Conservation (phyloP, 2,888 invertebrate species). For the Megastigmus dorsalis region DNA sequence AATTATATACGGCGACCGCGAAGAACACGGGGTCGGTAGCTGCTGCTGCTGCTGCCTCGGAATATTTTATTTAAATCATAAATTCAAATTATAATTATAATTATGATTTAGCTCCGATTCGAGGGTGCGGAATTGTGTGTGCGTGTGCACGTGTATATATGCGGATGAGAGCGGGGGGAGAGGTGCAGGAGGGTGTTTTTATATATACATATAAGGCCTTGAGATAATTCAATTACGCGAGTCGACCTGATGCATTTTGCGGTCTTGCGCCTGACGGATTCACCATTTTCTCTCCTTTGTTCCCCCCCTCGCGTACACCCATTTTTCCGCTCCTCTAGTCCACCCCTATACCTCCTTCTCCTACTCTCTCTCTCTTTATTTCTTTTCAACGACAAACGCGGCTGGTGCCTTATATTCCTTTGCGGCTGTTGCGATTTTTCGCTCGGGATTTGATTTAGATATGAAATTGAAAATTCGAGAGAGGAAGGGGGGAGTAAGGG, state of each 20-base stretch:
- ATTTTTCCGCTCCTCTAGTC: constrained; percentile 20
- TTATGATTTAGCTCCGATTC: constrained; percentile 34
- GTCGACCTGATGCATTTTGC: constrained; percentile 46
- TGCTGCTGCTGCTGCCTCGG: too few species aligned
- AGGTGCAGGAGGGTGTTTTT: too few species aligned
- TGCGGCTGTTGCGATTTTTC: constrained; percentile 18
- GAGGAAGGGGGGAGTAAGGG: neutral
- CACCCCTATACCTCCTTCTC: neutral
- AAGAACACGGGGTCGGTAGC: neutral
- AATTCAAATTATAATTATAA: constrained; percentile 45
- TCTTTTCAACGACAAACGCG: too few species aligned
- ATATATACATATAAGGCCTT: constrained; percentile 5
- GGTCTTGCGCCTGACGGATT: constrained; percentile 42
- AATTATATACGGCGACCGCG: constrained; percentile 12
- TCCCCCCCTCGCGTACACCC: constrained; percentile 1
- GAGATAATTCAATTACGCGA: constrained; percentile 50
- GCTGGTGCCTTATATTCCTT: neutral
- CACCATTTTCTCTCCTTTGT: constrained; percentile 43
- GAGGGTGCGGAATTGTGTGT: too few species aligned
- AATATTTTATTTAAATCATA: constrained; percentile 47
- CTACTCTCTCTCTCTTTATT: constrained; percentile 14
- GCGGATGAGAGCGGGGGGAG: too few species aligned
- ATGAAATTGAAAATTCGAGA: constrained; percentile 42
- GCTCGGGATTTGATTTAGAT: constrained; percentile 44
- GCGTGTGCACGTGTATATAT: too few species aligned